Percentiles rank a stretch among this genome's conserved stretches.
phyloP scores from a whole-genome alignment of 2,113 vertebrate genomes.

The Perognathus longimembris region DNA sequence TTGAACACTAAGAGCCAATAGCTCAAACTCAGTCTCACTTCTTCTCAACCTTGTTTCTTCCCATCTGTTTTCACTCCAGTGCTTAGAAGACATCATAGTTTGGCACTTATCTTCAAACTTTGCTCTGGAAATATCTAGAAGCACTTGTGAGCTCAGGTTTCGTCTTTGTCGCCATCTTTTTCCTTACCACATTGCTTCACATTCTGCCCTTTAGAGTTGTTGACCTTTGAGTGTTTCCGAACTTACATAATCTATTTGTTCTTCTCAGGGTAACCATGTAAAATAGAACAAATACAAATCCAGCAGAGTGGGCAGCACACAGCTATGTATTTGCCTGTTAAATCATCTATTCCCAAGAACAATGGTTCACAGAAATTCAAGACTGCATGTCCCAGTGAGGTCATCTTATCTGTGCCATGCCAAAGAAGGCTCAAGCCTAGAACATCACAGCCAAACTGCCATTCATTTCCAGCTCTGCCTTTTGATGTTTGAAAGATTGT shows the following conservation, averaged over 20 bases:
- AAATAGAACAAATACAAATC: conserved; percentile 78
- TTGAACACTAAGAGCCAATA: conserved; percentile 32
- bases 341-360: conserved; percentile 78
- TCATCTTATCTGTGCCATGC: conserved; percentile 64
- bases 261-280: conserved; percentile 78
- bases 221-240: conserved; percentile 71
- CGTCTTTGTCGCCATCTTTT: conserved; percentile 10
- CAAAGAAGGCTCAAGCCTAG: conserved; percentile 77
- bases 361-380: conserved; percentile 78
- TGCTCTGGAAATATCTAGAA: conserved; percentile 68
- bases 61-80: conserved; percentile 44
- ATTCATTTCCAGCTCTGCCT: conserved; percentile 69
- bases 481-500: neutral
- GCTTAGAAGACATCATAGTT: neutral
- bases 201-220: conserved; percentile 62
- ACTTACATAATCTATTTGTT: conserved; percentile 77
- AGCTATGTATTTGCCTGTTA: conserved; percentile 69
- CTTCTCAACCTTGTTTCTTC: conserved; percentile 38
- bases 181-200: conserved; percentile 61
- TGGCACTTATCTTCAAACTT: conserved; percentile 39
- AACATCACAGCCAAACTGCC: conserved; percentile 37
- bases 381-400: conserved; percentile 76
- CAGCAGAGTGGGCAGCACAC: conserved; percentile 67
- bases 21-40: conserved; percentile 55
- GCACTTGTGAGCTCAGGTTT: conserved; percentile 57